A percentile compares a stretch with the other conserved stretches of the same genome.
phyloP scores from a whole-genome alignment of 1,140 invertebrate species.

The Drosophila dunni region DNA sequence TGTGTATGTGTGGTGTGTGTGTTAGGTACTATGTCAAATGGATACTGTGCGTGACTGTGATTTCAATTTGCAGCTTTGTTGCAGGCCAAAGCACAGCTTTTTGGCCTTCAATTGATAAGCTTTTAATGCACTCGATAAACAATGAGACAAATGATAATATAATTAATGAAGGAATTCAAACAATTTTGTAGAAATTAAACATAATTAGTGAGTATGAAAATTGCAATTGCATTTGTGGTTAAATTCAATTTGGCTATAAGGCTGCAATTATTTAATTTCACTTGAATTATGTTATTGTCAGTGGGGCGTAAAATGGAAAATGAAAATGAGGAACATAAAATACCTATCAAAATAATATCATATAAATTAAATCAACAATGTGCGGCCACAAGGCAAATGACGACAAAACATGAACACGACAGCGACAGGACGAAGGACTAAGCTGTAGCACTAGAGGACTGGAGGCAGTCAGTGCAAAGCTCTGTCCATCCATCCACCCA shows the following conservation, averaged over 20 bases:
- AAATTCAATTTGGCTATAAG: conserved; percentile 61
- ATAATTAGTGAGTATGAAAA: conserved; percentile 13
- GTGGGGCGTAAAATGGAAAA: background rate
- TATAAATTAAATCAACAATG: conserved; percentile 57
- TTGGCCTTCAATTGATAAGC: conserved; percentile 18
- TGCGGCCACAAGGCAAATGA: conserved; percentile 39
- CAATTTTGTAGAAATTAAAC: conserved; percentile 1
- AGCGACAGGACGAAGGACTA: conserved; percentile 2
- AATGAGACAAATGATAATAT: conserved; percentile 15
- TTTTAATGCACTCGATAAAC: conserved; percentile 20
- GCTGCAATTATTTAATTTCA: conserved; percentile 46
- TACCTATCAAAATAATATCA: conserved; percentile 36
- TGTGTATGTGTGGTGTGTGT: conserved; percentile 31
- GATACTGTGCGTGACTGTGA: conserved; percentile 42
- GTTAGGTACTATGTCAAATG: conserved; percentile 35
- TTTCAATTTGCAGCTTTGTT: conserved; percentile 43
- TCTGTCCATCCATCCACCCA: background rate
- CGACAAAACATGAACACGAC: conserved; percentile 27
- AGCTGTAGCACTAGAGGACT: background rate
- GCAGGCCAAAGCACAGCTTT: conserved; percentile 11
- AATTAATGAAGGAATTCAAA: conserved; percentile 17
- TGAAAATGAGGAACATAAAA: conserved; percentile 11
- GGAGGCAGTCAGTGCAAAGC: background rate
- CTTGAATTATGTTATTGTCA: conserved; percentile 2
- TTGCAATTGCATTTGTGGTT: conserved; percentile 37